Conservation (phyloP, 2,888 invertebrate species). For the Nomada hirtipes region DNA sequence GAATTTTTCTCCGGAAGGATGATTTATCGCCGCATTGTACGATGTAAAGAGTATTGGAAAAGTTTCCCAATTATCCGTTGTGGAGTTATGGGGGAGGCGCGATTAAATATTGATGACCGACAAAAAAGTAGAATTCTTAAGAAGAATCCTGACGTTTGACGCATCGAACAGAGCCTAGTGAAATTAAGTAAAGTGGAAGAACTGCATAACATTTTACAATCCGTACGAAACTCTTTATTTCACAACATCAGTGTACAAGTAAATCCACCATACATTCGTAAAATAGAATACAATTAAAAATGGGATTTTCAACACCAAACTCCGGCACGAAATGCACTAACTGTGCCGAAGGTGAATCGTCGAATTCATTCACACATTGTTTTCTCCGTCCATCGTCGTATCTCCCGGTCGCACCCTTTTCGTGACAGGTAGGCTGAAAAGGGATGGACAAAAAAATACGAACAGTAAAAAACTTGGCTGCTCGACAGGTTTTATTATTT, state of each 20-base stretch:
- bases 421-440: neutral
- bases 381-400: conserved; percentile 19
- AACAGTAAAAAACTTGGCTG: neutral
- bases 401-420: conserved; percentile 22
- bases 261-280: conserved; percentile 16
- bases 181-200: too few species aligned
- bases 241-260: neutral
- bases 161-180: neutral
- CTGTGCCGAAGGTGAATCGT: neutral
- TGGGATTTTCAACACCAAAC: conserved; percentile 43
- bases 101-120: conserved; percentile 29
- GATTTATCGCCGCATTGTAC: conserved; percentile 12
- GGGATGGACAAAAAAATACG: conserved; percentile 15
- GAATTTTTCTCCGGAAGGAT: neutral
- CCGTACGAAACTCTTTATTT: neutral
- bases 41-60: conserved; percentile 25
- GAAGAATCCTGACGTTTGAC: neutral
- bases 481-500: conserved; percentile 61
- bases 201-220: conserved; percentile 1
- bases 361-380: conserved; percentile 53
- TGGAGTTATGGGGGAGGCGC: conserved; percentile 13
- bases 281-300: conserved; percentile 57
- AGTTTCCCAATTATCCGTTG: conserved; percentile 23
- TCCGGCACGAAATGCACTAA: neutral
- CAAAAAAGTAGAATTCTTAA: neutral